Percentiles rank a stretch among this genome's conserved stretches.
These are phyloP conservation scores for Meriones psammophilus DNA, from an alignment of 2,797 vertebrate species.

Conservation along the genomic window DNA sequence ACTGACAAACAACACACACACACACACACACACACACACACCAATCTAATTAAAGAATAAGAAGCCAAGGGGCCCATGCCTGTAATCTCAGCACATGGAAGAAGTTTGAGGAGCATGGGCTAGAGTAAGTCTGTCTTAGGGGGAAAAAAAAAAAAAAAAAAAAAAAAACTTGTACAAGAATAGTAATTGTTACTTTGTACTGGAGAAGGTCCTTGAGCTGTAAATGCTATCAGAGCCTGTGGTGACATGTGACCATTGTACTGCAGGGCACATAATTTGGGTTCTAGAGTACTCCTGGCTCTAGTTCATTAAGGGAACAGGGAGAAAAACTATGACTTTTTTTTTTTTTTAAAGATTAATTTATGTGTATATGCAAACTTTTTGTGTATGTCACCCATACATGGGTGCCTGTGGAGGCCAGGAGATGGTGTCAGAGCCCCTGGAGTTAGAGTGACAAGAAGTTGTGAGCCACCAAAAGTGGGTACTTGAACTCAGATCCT, in stretches of 20 bases:
- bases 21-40: neutral
- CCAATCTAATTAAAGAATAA: neutral
- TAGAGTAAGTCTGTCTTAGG: neutral
- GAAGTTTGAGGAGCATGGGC: neutral
- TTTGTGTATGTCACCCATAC: neutral
- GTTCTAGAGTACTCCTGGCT: neutral
- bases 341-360: neutral
- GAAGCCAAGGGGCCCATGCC: too few relatives aligned
- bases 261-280: neutral
- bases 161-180: neutral
- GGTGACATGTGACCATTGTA: neutral
- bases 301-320: neutral
- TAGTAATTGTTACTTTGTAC: neutral
- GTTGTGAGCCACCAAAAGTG: neutral
- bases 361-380: neutral
- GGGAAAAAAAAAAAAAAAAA: too few relatives aligned
- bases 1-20: neutral
- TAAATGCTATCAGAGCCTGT: neutral
- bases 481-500: neutral
- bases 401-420: neutral
- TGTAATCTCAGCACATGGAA: neutral
- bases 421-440: neutral
- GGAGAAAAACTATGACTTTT: neutral
- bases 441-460: neutral
- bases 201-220: neutral